Conservation (phyloP, 2,113 vertebrate species). For the Coptodon rendalli region DNA sequence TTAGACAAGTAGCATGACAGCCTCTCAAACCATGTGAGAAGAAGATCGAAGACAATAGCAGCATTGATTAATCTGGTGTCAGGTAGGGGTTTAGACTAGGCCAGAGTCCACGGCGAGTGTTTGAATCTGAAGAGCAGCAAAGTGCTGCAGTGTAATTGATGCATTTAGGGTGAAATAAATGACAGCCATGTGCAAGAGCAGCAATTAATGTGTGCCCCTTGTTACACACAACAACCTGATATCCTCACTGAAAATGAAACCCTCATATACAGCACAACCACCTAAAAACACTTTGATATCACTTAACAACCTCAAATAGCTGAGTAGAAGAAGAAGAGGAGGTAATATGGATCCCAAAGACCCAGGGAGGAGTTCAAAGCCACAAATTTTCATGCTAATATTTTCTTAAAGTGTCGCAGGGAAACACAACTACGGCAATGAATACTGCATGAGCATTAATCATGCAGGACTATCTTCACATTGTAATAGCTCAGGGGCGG, state of each 20-base stretch:
- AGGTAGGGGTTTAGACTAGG: neutral
- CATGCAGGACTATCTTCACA: conserved; percentile 21
- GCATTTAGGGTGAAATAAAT: neutral
- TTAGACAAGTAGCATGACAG: neutral
- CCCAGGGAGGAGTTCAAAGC: conserved; percentile 38
- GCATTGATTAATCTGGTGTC: neutral
- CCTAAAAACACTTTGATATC: neutral
- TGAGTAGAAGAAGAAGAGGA: neutral
- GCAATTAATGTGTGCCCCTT: neutral
- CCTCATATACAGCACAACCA: neutral
- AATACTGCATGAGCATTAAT: conserved; percentile 61
- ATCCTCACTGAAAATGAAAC: neutral
- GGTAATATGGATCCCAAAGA: neutral
- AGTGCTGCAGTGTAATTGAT: neutral
- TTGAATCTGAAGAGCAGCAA: neutral
- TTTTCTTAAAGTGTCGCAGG: conserved; percentile 48
- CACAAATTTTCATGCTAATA: conserved; percentile 39
- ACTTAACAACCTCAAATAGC: neutral
- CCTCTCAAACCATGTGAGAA: neutral
- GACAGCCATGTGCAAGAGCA: neutral
- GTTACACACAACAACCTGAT: neutral
- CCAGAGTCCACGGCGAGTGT: neutral
- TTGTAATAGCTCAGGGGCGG: conserved; percentile 27
- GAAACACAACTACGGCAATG: neutral
- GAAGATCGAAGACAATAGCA: neutral